Evolutionary conservation across 1,140 invertebrate species (phyloP).

Genomic region (Megalonaias nervosa): DNA sequence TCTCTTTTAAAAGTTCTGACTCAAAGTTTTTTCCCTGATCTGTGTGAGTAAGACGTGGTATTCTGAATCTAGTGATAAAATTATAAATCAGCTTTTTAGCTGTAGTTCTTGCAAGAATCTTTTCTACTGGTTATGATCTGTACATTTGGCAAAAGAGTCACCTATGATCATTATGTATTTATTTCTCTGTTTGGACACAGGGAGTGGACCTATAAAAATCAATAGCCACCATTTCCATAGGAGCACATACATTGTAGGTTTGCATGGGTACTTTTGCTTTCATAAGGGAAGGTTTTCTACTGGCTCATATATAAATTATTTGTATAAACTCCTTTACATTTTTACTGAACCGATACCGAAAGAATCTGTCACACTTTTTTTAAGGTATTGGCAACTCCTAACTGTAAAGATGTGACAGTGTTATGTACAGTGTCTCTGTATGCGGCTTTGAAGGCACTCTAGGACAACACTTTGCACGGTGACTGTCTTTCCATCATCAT

Average conservation of each 20-base stretch:
- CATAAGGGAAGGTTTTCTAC: not conserved
- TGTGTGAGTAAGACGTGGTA: conserved; percentile 2
- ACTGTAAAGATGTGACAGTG: not conserved
- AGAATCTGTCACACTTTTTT: no score
- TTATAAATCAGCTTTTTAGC: not conserved
- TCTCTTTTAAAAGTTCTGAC: no score
- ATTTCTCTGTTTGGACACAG: conserved; percentile 2
- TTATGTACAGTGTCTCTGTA: not conserved
- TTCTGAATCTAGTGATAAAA: conserved; percentile 3
- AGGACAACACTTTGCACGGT: no score
- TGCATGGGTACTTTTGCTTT: not conserved
- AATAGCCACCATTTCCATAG: conserved; percentile 11
- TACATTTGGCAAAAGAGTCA: conserved; percentile 28
- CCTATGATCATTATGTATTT: conserved; percentile 11
- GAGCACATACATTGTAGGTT: not conserved
- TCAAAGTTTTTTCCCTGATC: no score
- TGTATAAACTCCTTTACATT: no score
- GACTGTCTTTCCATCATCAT: no score
- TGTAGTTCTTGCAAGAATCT: conserved; percentile 31
- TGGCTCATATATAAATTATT: no score
- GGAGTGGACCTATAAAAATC: conserved; percentile 17
- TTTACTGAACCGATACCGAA: no score
- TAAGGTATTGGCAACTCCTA: not conserved
- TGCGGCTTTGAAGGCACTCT: no score
- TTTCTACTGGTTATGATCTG: conserved; percentile 35